Conservation (phyloP, 2,113 vertebrate species). For the Falco punctatus region DNA sequence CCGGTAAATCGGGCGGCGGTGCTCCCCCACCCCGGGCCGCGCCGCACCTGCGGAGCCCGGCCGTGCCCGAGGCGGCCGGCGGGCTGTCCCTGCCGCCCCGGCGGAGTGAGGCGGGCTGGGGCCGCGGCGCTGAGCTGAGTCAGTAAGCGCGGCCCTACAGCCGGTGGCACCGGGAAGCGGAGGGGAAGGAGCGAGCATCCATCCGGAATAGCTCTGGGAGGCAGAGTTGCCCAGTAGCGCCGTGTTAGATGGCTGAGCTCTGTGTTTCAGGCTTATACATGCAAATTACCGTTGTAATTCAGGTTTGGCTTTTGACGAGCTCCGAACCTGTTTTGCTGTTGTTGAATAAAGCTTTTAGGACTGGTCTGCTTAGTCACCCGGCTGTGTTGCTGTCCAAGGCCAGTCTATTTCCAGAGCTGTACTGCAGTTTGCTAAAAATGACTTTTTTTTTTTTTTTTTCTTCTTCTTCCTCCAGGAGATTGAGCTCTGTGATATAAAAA, state of each 20-base stretch:
- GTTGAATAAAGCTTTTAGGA: not conserved
- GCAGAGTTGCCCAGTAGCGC: rapidly evolving
- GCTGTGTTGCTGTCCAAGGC: not conserved
- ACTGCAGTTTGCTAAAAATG: not conserved
- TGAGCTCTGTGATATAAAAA: not conserved
- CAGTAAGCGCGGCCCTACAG: rapidly evolving
- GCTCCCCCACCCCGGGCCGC: not conserved
- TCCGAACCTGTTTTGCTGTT: not conserved
- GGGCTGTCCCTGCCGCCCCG: too few relatives aligned
- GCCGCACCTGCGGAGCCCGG: rapidly evolving
- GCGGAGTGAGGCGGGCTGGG: not conserved
- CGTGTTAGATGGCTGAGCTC: not conserved
- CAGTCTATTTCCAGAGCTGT: not conserved
- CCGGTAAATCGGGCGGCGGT: not conserved
- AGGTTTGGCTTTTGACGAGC: not conserved
- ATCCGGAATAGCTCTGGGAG: not conserved
- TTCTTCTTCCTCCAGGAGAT: not conserved
- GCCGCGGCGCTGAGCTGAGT: not conserved
- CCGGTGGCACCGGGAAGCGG: rapidly evolving
- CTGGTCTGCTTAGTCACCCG: constrained; percentile 26
- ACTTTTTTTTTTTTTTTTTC: too few relatives aligned
- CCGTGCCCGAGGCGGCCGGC: rapidly evolving
- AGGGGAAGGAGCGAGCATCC: not conserved
- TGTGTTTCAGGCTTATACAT: rapidly evolving
- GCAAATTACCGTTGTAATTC: not conserved